A percentile compares a stretch with the other conserved stretches of the same genome.
phyloP scores from a whole-genome alignment of 2,113 vertebrate genomes.

The Pituophis catenifer region DNA sequence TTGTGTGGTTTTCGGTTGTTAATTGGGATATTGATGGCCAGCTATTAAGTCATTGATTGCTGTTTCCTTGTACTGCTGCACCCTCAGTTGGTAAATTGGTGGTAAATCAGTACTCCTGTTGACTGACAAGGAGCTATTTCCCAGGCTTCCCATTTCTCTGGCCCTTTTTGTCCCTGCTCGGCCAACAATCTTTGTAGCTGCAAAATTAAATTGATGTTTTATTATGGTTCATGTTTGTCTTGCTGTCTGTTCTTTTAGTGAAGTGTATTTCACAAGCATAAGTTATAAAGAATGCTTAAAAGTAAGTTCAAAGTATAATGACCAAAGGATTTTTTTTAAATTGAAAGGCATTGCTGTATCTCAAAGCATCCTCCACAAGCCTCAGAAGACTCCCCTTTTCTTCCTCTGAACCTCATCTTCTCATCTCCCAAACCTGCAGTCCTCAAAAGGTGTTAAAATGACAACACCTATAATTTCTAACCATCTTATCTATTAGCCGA shows the following conservation, averaged over 20 bases:
- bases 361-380: not conserved
- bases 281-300: not conserved
- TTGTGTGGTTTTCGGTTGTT: not conserved
- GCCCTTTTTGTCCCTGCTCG: not conserved
- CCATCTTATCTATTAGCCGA: not conserved
- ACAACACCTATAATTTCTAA: not conserved
- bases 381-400: not conserved
- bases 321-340: not conserved
- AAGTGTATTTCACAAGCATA: not conserved
- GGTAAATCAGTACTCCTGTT: not conserved
- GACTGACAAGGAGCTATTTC: not conserved
- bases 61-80: not conserved
- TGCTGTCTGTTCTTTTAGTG: rapidly evolving
- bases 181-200: not conserved
- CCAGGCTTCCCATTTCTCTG: not conserved
- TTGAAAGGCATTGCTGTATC: not conserved
- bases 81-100: not conserved
- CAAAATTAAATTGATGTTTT: not conserved
- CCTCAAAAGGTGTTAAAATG: not conserved
- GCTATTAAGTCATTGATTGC: not conserved
- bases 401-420: not conserved
- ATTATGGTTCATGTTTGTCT: rapidly evolving
- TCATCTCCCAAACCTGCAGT: not conserved
- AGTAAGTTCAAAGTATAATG: not conserved
- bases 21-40: not conserved